These are phyloP conservation scores for Clistopyga incitator DNA, from an alignment of 2,888 invertebrate species.

Conservation along the genomic window DNA sequence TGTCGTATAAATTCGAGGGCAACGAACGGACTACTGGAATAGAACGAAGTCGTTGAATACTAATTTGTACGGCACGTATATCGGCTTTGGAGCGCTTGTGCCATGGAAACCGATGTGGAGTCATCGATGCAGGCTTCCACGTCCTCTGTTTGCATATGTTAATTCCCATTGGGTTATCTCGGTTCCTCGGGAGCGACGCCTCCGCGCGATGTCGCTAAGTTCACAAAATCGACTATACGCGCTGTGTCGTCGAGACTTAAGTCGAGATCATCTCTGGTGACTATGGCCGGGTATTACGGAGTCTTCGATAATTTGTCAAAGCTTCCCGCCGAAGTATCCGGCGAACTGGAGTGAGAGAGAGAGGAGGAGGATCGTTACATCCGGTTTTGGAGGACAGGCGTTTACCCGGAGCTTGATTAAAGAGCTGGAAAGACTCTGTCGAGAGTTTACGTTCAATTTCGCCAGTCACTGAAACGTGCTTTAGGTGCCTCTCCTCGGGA, in stretches of 20 bases:
- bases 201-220: conserved; percentile 43
- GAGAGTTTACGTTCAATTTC: conserved; percentile 60
- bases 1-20: conserved; percentile 46
- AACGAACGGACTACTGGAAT: conserved; percentile 7
- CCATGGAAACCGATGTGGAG: conserved; percentile 21
- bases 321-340: conserved; percentile 46
- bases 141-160: conserved; percentile 56
- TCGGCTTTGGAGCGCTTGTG: conserved; percentile 30
- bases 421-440: conserved; percentile 50
- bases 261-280: conserved; percentile 30
- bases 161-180: conserved; percentile 58
- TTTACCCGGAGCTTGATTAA: conserved; percentile 57
- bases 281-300: conserved; percentile 46
- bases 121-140: conserved; percentile 39
- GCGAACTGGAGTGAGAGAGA: conserved; percentile 24
- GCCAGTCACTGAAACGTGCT: conserved; percentile 59
- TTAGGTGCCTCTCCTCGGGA: conserved; percentile 64
- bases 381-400: conserved; percentile 42
- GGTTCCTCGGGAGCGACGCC: conserved; percentile 39
- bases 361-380: conserved; percentile 42
- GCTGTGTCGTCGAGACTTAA: conserved; percentile 20
- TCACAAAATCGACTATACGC: conserved; percentile 17
- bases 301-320: conserved; percentile 57
- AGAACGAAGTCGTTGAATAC: neutral
- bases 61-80: neutral